These are phyloP conservation scores for Muscicapa adusta DNA, from an alignment of 2,113 vertebrate species.

Conservation along the genomic window DNA sequence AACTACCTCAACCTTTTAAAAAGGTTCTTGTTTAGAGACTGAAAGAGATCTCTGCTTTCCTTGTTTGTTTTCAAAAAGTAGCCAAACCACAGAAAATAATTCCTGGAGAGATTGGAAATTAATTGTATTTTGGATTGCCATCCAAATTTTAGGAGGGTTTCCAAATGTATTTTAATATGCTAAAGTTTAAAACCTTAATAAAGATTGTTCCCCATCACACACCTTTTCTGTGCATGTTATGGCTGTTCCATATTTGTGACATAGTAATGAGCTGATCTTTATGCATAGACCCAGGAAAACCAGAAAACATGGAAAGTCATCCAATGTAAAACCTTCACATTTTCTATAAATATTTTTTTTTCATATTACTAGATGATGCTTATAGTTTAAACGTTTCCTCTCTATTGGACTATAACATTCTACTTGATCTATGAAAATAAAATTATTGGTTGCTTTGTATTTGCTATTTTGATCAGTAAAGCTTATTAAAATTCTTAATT, in stretches of 20 bases:
- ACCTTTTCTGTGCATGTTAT: not conserved
- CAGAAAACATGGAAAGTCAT: not conserved
- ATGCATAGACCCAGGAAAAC: not conserved
- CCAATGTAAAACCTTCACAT: not conserved
- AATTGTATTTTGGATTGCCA: not conserved
- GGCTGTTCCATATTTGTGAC: not conserved
- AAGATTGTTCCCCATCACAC: not conserved
- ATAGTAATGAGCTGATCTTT: not conserved
- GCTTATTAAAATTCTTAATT: not conserved
- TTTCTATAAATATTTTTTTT: not conserved
- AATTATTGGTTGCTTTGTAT: not conserved
- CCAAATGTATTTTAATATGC: not conserved
- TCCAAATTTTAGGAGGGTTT: not conserved
- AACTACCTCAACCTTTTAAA: not conserved
- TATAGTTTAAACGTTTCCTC: not conserved
- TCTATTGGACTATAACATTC: not conserved
- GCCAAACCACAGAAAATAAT: not conserved
- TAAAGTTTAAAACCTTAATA: not conserved
- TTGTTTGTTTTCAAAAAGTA: not conserved
- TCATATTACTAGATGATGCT: not conserved
- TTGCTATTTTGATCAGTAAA: not conserved
- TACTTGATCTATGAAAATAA: not conserved
- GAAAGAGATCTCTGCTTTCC: not conserved
- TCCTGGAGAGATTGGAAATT: not conserved
- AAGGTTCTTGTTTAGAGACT: not conserved